A percentile compares a stretch with the other conserved stretches of the same genome.
Evolutionary conservation across 2,888 invertebrate genomes (phyloP).

Genomic region (Amphipyra tragopoginis): DNA sequence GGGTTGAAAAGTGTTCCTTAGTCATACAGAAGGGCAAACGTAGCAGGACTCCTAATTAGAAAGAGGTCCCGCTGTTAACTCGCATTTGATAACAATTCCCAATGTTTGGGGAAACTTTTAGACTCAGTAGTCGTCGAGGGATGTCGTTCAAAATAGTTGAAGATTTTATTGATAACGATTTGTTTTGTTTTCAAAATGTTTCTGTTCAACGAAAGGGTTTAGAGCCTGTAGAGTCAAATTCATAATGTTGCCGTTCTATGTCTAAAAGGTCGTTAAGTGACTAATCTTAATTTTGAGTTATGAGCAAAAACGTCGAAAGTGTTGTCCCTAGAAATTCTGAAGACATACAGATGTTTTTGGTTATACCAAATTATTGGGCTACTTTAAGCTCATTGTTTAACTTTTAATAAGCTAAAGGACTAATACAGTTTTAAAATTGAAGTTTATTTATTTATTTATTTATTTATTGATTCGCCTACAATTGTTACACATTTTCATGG

Average conservation of each 20-base stretch:
- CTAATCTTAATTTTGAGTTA: too few relatives aligned
- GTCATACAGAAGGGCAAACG: conserved; percentile 81
- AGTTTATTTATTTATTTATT: too few relatives aligned
- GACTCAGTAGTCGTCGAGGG: conserved; percentile 11
- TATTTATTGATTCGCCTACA: too few relatives aligned
- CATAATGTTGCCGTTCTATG: neutral
- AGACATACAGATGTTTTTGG: too few relatives aligned
- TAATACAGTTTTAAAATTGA: too few relatives aligned
- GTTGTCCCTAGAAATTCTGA: too few relatives aligned
- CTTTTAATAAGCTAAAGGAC: too few relatives aligned
- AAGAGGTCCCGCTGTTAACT: conserved; percentile 77
- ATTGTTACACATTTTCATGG: too few relatives aligned
- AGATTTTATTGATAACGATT: conserved; percentile 22
- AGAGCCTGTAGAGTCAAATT: neutral
- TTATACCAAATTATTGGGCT: too few relatives aligned
- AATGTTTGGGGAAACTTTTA: conserved; percentile 31
- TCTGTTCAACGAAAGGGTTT: conserved; percentile 6
- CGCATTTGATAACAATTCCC: conserved; percentile 48
- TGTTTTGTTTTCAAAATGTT: conserved; percentile 2
- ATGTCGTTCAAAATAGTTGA: conserved; percentile 17
- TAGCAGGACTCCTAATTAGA: conserved; percentile 88
- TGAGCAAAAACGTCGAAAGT: too few relatives aligned
- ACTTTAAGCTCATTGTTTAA: too few relatives aligned
- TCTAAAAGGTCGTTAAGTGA: too few relatives aligned
- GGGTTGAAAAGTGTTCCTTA: conserved; percentile 78